Evolutionary conservation across 2,113 vertebrate species (phyloP).

Genomic region (Rhinoptilus africanus): DNA sequence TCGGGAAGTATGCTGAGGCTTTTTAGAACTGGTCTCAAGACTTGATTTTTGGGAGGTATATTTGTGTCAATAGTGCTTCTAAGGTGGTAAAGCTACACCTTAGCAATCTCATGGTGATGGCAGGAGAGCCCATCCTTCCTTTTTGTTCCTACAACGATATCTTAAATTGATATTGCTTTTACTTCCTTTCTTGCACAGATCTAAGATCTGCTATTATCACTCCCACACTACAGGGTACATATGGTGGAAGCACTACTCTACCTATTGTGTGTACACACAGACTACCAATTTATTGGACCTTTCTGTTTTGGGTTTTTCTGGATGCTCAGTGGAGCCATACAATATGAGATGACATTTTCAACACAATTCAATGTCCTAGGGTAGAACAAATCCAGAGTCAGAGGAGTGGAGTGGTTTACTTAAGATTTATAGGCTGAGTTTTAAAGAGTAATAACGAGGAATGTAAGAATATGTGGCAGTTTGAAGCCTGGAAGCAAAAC

Average conservation of each 20-base stretch:
- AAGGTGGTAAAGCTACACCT: neutral
- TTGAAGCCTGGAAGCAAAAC: neutral
- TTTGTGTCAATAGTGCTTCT: neutral
- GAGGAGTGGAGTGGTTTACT: neutral
- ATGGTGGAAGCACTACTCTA: neutral
- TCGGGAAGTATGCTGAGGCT: neutral
- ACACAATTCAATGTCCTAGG: neutral
- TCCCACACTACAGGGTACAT: accelerated
- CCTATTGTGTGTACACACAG: neutral
- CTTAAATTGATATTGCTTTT: neutral
- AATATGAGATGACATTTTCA: neutral
- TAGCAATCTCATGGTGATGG: neutral
- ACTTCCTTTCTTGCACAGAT: neutral
- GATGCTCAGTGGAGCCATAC: neutral
- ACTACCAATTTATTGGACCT: neutral
- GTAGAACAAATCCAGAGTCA: neutral
- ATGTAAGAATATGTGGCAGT: neutral
- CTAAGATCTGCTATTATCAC: neutral
- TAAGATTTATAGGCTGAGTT: neutral
- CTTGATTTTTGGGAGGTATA: neutral
- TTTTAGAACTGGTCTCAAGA: neutral
- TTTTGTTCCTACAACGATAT: accelerated
- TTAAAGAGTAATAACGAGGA: neutral
- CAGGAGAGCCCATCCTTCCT: neutral
- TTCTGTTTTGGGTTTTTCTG: neutral